A percentile compares a stretch with the other conserved stretches of the same genome.
These are phyloP conservation scores for Oryctolagus cuniculus DNA, from an alignment of 2,113 vertebrate species.

Conservation along the genomic window DNA sequence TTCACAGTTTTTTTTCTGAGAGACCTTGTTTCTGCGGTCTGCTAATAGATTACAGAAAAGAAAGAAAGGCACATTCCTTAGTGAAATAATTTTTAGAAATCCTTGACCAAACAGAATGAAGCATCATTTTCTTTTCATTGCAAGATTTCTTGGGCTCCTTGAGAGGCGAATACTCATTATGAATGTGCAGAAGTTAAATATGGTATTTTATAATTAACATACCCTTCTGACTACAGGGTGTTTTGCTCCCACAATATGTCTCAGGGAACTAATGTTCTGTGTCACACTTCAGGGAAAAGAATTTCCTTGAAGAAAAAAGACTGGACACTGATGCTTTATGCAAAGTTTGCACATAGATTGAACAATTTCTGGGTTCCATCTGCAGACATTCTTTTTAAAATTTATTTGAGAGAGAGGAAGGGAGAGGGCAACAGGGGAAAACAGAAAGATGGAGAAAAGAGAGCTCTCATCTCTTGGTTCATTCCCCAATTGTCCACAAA, in stretches of 20 bases:
- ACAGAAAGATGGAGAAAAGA: no score
- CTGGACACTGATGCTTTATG: neutral
- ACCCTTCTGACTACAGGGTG: neutral
- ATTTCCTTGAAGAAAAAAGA: neutral
- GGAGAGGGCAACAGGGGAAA: no score
- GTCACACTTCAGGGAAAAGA: neutral
- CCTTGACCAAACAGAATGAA: neutral
- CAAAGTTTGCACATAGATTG: neutral
- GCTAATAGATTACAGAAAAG: neutral
- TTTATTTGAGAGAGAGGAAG: no score
- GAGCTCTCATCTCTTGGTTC: no score
- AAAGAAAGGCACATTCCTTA: neutral
- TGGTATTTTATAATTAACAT: neutral
- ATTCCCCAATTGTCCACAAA: no score
- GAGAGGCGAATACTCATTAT: neutral
- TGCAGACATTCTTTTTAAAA: fast-evolving
- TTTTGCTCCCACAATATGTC: neutral
- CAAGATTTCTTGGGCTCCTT: neutral
- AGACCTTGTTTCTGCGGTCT: neutral
- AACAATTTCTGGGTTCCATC: neutral
- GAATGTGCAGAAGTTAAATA: neutral
- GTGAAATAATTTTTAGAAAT: neutral
- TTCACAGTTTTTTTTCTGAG: neutral
- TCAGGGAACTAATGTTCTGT: neutral
- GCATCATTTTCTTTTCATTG: neutral